A percentile compares a stretch with the other conserved stretches of the same genome.
These are phyloP conservation scores for Rhea americana DNA, from an alignment of 2,113 vertebrate genomes.

Conservation along the genomic window DNA sequence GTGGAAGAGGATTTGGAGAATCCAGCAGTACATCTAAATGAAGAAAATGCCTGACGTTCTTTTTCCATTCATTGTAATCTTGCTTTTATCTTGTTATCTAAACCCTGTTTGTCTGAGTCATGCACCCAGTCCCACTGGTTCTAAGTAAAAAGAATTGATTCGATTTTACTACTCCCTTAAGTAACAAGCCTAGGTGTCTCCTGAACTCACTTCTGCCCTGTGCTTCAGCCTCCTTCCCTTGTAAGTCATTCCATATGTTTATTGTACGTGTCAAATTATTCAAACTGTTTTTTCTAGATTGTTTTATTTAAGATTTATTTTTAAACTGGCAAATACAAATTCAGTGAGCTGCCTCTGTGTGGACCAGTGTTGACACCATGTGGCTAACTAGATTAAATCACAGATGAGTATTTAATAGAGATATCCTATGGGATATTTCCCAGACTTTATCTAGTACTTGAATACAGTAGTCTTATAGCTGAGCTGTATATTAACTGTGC, in stretches of 20 bases:
- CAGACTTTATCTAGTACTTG: not conserved
- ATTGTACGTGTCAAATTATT: constrained; percentile 62
- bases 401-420: constrained; percentile 4
- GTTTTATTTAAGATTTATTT: constrained; percentile 67
- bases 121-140: not conserved
- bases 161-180: not conserved
- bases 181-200: constrained; percentile 4
- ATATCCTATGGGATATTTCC: constrained; percentile 28
- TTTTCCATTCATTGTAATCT: not conserved
- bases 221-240: constrained; percentile 25
- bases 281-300: constrained; percentile 66
- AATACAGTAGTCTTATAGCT: constrained; percentile 2
- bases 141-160: not conserved
- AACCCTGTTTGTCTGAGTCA: not conserved
- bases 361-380: constrained; percentile 48
- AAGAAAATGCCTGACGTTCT: not conserved
- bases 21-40: not conserved
- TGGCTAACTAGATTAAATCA: constrained; percentile 38
- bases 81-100: not conserved
- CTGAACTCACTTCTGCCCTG: constrained; percentile 7
- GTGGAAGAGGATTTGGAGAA: not conserved
- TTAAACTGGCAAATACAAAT: constrained; percentile 30
- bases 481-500: not conserved
- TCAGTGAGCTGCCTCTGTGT: constrained; percentile 1
- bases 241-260: constrained; percentile 66